These are phyloP conservation scores for Trichonephila clavata DNA, from an alignment of 1,140 invertebrate genomes.

Conservation along the genomic window DNA sequence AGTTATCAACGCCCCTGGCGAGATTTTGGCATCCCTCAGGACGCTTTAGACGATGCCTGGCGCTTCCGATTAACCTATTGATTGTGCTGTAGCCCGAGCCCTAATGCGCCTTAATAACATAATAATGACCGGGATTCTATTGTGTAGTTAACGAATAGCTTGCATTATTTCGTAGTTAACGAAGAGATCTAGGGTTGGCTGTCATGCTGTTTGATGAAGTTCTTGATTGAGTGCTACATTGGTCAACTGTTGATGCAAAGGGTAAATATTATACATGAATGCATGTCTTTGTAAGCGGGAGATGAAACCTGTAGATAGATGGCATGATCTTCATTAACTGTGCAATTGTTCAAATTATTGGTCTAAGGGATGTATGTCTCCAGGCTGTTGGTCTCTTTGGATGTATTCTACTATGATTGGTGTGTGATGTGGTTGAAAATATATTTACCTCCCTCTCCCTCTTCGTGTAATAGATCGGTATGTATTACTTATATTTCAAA, in stretches of 20 bases:
- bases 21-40: conserved; percentile 28
- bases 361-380: too few species aligned
- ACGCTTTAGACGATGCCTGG: conserved; percentile 19
- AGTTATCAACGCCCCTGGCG: conserved; percentile 39
- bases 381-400: too few species aligned
- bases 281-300: neutral
- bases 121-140: conserved; percentile 30
- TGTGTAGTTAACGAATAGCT: conserved; percentile 22
- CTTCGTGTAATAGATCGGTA: too few species aligned
- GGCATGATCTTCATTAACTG: neutral
- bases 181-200: neutral
- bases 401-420: too few species aligned
- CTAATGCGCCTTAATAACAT: conserved; percentile 36
- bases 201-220: neutral
- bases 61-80: conserved; percentile 37
- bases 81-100: neutral
- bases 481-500: too few species aligned
- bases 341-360: neutral
- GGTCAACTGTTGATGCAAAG: neutral
- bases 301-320: neutral
- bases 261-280: neutral
- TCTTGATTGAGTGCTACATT: neutral
- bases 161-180: conserved; percentile 14
- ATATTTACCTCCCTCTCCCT: too few species aligned
- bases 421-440: too few species aligned